Percentiles rank a stretch among this genome's conserved stretches.
Conservation (phyloP, 2,113 vertebrate genomes). For the Apteryx mantelli region DNA sequence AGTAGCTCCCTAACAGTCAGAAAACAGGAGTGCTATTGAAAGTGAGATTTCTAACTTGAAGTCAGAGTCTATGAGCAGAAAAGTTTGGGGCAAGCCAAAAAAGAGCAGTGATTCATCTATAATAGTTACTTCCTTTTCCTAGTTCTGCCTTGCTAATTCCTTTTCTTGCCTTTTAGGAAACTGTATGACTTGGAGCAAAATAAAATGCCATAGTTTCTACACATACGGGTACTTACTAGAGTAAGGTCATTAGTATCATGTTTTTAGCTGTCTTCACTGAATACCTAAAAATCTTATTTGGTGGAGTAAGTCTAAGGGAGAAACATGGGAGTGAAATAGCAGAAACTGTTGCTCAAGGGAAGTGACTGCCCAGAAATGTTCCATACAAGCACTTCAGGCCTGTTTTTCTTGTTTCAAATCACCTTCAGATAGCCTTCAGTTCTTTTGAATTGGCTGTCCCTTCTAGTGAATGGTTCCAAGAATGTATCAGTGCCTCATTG, state of each 20-base stretch:
- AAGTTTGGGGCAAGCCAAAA: neutral
- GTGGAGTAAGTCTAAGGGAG: neutral
- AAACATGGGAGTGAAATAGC: neutral
- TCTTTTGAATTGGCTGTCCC: neutral
- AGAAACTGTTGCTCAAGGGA: neutral
- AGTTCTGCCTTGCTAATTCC: neutral
- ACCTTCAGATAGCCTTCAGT: neutral
- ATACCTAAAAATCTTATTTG: neutral
- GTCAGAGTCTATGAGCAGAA: neutral
- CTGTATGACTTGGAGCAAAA: neutral
- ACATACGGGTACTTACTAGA: neutral
- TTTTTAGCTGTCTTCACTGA: neutral
- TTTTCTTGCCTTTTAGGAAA: neutral
- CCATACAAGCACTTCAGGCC: neutral
- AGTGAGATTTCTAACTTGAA: neutral
- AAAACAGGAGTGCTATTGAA: neutral
- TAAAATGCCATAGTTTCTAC: neutral
- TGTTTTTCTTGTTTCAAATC: neutral
- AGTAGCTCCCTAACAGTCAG: neutral
- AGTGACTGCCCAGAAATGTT: neutral
- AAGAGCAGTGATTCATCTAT: neutral
- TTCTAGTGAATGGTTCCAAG: neutral
- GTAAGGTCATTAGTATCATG: fast-evolving
- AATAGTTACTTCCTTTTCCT: neutral
- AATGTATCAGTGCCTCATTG: neutral